Conservation (phyloP, 1,140 invertebrate species). For the Plectrocnemia conspersa region DNA sequence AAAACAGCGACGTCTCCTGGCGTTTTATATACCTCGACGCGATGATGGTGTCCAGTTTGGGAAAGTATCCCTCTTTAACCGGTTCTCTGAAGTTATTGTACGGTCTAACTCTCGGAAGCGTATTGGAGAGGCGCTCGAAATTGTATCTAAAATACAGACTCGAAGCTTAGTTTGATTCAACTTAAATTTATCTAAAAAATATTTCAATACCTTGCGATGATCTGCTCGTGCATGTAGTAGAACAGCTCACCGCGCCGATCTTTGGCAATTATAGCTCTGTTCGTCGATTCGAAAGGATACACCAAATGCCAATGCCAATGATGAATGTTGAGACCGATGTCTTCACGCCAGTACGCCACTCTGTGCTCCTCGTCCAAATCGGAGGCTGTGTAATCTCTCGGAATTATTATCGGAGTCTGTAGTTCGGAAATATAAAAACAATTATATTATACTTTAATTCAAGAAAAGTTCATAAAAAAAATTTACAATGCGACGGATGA, state of each 20-base stretch:
- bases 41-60: conserved; percentile 63
- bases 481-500: too few species aligned
- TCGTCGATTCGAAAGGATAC: conserved; percentile 64
- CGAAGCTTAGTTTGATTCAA: neutral
- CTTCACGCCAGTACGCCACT: conserved; percentile 71
- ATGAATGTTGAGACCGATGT: conserved; percentile 67
- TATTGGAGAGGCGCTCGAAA: conserved; percentile 41
- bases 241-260: conserved; percentile 71
- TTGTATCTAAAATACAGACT: conserved; percentile 47
- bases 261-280: conserved; percentile 57
- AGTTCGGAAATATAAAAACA: conserved; percentile 34
- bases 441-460: neutral
- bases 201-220: conserved; percentile 54
- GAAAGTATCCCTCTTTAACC: conserved; percentile 60
- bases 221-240: conserved; percentile 75
- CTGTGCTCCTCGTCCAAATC: conserved; percentile 70
- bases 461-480: too few species aligned
- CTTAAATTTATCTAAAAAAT: conserved; percentile 1
- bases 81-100: conserved; percentile 53
- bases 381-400: conserved; percentile 66
- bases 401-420: conserved; percentile 63
- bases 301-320: conserved; percentile 85
- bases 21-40: conserved; percentile 44
- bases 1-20: neutral
- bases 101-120: conserved; percentile 48